Evolutionary conservation across 2,113 vertebrate genomes (phyloP), one percentile per base, ranked within the genome.

Genomic region (Stigmatopora argus): DNA sequence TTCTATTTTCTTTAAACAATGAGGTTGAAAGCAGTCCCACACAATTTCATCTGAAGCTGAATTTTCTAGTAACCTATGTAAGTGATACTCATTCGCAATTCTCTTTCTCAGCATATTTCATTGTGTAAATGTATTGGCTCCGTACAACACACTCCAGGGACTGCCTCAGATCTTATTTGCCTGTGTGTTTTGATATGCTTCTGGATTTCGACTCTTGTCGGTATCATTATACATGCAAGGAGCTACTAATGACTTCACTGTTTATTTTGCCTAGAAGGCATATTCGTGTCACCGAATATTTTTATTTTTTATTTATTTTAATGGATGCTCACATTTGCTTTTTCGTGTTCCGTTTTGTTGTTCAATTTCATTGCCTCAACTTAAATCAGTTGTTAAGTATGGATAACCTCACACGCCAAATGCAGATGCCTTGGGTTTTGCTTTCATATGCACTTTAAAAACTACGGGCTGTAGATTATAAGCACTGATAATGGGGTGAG

Each of bases 121-220:
- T 59, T 48, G 68, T 56, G 64, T 73, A 71, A 66, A 71, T 75
- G 67, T 51, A 23, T 21, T 59, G 63, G 63, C 52, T 73, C 67
- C 73, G 62, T 56, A 46, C 65, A 64, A 31, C 72, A 73, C 73
- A 82, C 45, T 34, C 18, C 0, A 53, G 56, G 71, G 64, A 66
- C 70, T 58, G 53, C 66, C 66, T 65, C 71, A 49, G 15, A 64
- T 66, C 46, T 76, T 71, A 71, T 61, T 17, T 64, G 48, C 41
- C 55, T 56, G 44, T 38, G 46, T 44, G 66, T 44, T 47, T 49
- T 53, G 48, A 59, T 56, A 35, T 55, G 19, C 35, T 55, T 45
- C 47, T 72, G 53, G 23, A 19, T 41, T 62, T 35, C 64, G 26
- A 49, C 38, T 23, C 26, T 7, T 53, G 26, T 15, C 53, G 35